Evolutionary conservation across 2,113 vertebrate genomes (phyloP), one percentile per base, ranked within the genome.

Genomic region (Cyprinus carpio): DNA sequence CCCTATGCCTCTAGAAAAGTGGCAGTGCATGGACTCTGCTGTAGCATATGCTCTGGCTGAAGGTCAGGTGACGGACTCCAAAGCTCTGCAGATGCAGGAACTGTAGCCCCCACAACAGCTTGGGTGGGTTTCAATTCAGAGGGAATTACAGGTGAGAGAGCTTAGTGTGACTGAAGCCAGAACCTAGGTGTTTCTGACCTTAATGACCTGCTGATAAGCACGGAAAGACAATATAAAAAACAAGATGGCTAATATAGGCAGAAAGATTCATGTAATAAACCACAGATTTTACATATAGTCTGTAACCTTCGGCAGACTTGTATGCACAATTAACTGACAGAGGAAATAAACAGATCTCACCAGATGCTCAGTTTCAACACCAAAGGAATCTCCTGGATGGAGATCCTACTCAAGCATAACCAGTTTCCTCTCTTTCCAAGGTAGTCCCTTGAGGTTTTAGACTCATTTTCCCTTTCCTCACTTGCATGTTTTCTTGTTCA

Each of bases 1-100:
- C 85, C 83, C 81, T 49, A 29, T 87, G 83, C 79, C 86, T 83
- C 75, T 85, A 69, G 62, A 85, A 77, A 62, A 64, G 82, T 82
- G 74, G 71, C 75, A 82, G 84, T 31, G 88, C 85, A 83, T 62
- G 12, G 67, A 86, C 88, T 91, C 89, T 86, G 71, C 81, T 25
- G 8, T 75, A 88, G 92, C 94, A 95, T 95, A 94, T 95, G 94
- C 90, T 93, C 82, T 88, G 15, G 90, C 92, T 91, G 93, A 94
- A 93, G 94, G 92, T 93, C 94, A 91, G 89, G 40, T 75, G 49
- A 58, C 81, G 79, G 81, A 89, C 88, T 90, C 79, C 75, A 81
- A 62, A 76, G 81, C 72, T 75, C 84, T 80, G 64, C 80, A 86
- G 74, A 83, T 84, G 69, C 81, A 88, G 85, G 65, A 75, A 64